Evolutionary conservation across 23 tunicate species (phyloP), one percentile per base, ranked within the genome.

Genomic region (Halocynthia roretzi): DNA sequence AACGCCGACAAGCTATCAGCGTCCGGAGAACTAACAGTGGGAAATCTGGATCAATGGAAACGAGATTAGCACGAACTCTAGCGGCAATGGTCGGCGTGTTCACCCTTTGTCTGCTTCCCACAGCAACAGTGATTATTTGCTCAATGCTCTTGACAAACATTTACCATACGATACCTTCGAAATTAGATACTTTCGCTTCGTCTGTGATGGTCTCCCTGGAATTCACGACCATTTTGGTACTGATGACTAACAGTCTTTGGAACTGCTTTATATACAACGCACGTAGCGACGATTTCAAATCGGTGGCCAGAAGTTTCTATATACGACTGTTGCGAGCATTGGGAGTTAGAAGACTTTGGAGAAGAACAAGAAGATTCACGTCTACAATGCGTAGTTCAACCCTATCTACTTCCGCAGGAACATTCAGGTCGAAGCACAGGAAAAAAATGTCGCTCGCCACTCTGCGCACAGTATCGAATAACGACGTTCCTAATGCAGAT

Each of bases 231-330:
- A 64, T 62, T 6, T 49, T 83, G 12, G 54, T 88, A 51, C 79
- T 88, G 7, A 56, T 88, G 77, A 61, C 78, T 8, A 88, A 88
- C 84, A 88, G 95, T 60, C 80, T 88, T 21, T 88, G 95, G 83
- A 88, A 88, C 62, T 88, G 85, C 57, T 71, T 88, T 77, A 88
- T 88, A n/a, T 88, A 88, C 87, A 88, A 86, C 72, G 48, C 75
- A 12, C 77, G 95, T 40, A 88, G 71, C 58, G 61, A 61, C 44
- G 86, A 82, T 15, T 87, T 87, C 56, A 74, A 74, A 54, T n/a
- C 18, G 19, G 56, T 64, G 5, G 63, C 78, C 18, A 74, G 56
- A 56, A 44, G 6, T 12, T 14, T 74, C 31, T 56, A 74, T 48
- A 74, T 62, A n/a, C 14, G 15, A 6, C 5, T 54, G 49, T 48